These are phyloP conservation scores for Planococcus citri DNA, from an alignment of 1,140 invertebrate species.

Conservation along the genomic window DNA sequence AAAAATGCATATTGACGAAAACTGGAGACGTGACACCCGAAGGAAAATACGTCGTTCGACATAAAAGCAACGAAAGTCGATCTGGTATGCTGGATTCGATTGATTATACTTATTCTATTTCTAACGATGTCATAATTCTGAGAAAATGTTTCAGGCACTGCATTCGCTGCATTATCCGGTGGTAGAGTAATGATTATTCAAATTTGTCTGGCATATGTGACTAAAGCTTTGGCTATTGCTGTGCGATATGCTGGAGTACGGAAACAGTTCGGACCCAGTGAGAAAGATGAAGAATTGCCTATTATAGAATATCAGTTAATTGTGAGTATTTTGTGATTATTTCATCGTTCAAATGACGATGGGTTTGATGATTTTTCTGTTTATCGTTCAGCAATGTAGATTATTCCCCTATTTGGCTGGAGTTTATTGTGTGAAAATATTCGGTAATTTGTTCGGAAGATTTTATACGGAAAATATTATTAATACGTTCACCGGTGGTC, in stretches of 20 bases:
- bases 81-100: conserved; percentile 29
- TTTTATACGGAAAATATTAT: conserved; percentile 43
- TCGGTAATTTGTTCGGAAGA: conserved; percentile 42
- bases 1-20: conserved; percentile 68
- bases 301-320: conserved; percentile 86
- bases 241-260: conserved; percentile 79
- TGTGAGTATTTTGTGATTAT: conserved; percentile 34
- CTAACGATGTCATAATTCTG: not conserved
- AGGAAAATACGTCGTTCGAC: conserved; percentile 57
- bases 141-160: conserved; percentile 42
- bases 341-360: not conserved
- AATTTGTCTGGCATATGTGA: conserved; percentile 55
- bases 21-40: conserved; percentile 73
- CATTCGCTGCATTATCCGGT: conserved; percentile 70
- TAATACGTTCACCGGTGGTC: conserved; percentile 42
- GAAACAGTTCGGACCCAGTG: conserved; percentile 65
- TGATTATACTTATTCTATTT: too few relatives aligned
- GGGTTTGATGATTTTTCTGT: not conserved
- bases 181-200: conserved; percentile 57
- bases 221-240: conserved; percentile 66
- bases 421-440: conserved; percentile 61
- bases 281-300: conserved; percentile 53
- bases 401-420: conserved; percentile 80
- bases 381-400: conserved; percentile 64
- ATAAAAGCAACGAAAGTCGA: conserved; percentile 62